Evolutionary conservation across 2,888 invertebrate genomes (phyloP), one percentile per base, ranked within the genome.

Genomic region (Tenthredo distinguenda): DNA sequence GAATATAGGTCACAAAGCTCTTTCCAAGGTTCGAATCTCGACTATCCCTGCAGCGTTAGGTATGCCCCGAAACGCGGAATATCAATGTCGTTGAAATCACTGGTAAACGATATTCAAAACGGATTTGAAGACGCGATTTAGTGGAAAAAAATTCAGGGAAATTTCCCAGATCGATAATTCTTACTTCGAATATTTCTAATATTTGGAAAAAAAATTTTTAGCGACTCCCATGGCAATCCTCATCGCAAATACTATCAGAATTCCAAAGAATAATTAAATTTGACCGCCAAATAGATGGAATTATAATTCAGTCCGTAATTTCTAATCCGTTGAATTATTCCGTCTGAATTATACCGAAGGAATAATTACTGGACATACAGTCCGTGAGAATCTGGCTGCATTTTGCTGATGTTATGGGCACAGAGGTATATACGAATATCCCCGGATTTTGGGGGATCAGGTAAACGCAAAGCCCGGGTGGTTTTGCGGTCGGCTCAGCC

Each of bases 1-100:
- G 5, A 47, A 76, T 50, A 55, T 34, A 77, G 77, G 50, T 77
- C 62, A 26, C 79, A 58, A n/a, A 62, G 81, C 37, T 62, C 62
- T 31, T 18, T 21, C 18, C 62, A 34, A 21, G 37, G 81, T 81
- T 81, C 40, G 62, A 81, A 31, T 40, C 81, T 40, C 81, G 81
- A 34, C 81, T 81, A 81, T 5, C 12, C 0, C 72, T 74, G n/a
- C 72, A 21, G 40, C 37, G 2, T 21, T 15, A 77, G 34, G 15
- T 31, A 31, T 12, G 5, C 34, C 5, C 15, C 34, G 12, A 81
- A 31, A 9, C 50, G 7, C 31, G 34, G 68, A 68, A 68, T 71
- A 71, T 71, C 71, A 37, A 71, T 71, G 37, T 31, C 18, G 9
- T 37, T 37, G 34, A 37, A 71, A 71, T 71, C n/a, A 71, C n/a